Conservation (phyloP, 2,888 invertebrate species). For the Tipula vernalis region DNA sequence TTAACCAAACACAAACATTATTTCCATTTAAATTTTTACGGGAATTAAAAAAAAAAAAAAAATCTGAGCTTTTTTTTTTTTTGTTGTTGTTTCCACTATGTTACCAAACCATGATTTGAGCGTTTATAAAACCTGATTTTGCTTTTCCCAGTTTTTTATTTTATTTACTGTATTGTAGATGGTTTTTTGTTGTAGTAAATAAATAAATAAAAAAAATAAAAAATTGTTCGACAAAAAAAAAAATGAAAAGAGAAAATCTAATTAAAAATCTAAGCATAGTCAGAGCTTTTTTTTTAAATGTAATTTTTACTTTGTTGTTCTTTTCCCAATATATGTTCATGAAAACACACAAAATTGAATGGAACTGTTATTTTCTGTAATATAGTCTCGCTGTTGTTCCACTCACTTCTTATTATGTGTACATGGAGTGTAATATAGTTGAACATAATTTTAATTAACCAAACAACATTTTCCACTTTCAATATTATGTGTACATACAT, state of each 20-base stretch:
- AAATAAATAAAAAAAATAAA: neutral
- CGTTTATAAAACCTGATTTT: neutral
- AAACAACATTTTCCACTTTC: slow-evolving; percentile 10
- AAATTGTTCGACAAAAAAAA: neutral
- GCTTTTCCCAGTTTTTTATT: neutral
- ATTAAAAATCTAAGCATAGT: slow-evolving; percentile 8
- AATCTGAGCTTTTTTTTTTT: neutral
- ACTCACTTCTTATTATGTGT: neutral
- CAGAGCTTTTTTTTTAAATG: neutral
- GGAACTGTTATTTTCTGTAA: neutral
- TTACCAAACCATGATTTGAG: neutral
- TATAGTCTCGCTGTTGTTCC: neutral
- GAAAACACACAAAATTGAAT: neutral
- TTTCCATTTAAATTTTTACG: neutral
- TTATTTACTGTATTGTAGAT: neutral
- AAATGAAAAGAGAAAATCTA: neutral
- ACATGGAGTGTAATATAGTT: neutral
- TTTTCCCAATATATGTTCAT: neutral
- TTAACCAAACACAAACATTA: slow-evolving; percentile 4
- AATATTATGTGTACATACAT: neutral
- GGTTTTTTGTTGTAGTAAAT: neutral
- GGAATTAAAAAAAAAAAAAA: neutral
- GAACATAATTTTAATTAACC: slow-evolving; percentile 8
- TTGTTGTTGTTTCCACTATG: neutral
- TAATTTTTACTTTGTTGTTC: neutral